These are phyloP conservation scores for Colinus virginianus DNA, from an alignment of 2,113 vertebrate genomes.

Conservation along the genomic window DNA sequence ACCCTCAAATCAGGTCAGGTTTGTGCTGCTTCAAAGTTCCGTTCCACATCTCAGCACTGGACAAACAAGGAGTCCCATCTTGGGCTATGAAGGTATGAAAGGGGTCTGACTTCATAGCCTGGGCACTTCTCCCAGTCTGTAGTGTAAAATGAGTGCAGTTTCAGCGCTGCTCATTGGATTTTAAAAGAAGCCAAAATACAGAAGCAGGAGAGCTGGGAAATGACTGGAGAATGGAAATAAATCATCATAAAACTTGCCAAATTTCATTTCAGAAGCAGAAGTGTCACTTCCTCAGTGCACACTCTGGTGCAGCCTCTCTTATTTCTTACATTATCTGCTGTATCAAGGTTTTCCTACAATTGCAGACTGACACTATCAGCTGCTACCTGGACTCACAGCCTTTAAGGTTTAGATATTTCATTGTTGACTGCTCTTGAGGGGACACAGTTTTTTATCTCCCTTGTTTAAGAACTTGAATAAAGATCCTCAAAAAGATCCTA, in stretches of 20 bases:
- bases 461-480: background rate
- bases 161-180: background rate
- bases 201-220: background rate
- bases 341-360: background rate
- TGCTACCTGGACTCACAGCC: background rate
- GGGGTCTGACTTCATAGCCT: background rate
- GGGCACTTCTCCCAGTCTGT: rapidly evolving
- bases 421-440: background rate
- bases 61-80: background rate
- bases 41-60: background rate
- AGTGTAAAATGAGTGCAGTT: background rate
- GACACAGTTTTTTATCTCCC: background rate
- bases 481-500: background rate
- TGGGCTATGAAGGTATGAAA: background rate
- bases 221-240: background rate
- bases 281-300: background rate
- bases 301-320: background rate
- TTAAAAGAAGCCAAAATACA: background rate
- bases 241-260: background rate
- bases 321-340: background rate
- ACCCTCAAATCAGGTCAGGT: background rate
- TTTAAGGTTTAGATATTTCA: background rate
- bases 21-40: background rate
- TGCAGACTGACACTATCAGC: background rate
- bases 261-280: background rate